Base-by-base conservation (phyloP, 2,888 invertebrate genomes). In the Tholera decimalis region DNA sequence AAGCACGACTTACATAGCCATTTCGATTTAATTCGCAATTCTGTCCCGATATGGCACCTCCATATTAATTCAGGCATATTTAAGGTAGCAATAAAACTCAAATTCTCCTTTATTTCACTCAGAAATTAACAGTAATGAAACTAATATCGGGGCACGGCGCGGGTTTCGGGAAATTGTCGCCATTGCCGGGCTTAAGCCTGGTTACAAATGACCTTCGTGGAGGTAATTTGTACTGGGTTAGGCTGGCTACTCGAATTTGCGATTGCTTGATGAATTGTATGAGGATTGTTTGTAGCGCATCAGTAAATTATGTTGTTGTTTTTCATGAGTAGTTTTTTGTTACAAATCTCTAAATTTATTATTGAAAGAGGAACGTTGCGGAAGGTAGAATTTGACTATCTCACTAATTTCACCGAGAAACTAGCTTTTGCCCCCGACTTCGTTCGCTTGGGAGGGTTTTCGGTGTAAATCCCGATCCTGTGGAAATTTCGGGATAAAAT, bases 61-160 rank as follows among this genome's bases (percentile, higher is more conserved):
- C 15, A 30, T n/a, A 37, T 37, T 30, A 44, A 30, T 64, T 54
- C 18, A 5, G 13, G 13, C 22, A 8, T 22, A 13, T 33, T 8
- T n/a, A 0, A 9, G 15, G 30, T 53, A 30, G 44, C 44, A 18
- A 9, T 22, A 2, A 47, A 47, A 28, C 22, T 26, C 37, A 8
- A 47, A 65, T 22, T 22, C 15, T 35, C 26, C 22, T 47, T 41
- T 26, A 66, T 67, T 55, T 54, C 37, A 33, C 20, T 66, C 39
- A 41, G 15, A 65, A 47, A 30, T 39, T 9, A 24, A 37, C 24
- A 30, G 22, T 41, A 65, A 55, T 67, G 47, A 41, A 9, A 41
- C 18, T 67, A 49, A 67, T 41, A 33, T 6, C 3, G 9, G 6
- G 35, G 1, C 28, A 15, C 13, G 18, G 15, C 37, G 30, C n/a